These are phyloP conservation scores for Aspidiotus destructor DNA, from an alignment of 2,888 invertebrate genomes.

Conservation along the genomic window DNA sequence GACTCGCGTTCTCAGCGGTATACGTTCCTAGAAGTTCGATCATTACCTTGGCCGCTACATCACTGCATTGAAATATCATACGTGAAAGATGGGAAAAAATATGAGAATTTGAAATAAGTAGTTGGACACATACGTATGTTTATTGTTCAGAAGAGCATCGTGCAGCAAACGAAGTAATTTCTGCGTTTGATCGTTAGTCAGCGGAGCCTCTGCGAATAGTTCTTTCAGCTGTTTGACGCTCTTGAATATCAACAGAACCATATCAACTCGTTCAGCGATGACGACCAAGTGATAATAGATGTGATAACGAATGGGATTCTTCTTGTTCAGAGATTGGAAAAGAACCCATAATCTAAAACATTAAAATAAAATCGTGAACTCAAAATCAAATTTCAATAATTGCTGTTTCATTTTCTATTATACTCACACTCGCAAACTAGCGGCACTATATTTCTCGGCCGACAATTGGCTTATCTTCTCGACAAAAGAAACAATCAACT, in stretches of 20 bases:
- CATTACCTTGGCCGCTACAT: slow-evolving; percentile 92
- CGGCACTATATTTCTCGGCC: slow-evolving; percentile 64
- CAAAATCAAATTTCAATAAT: background rate
- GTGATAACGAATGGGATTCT: slow-evolving; percentile 76
- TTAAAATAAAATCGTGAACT: slow-evolving; percentile 9
- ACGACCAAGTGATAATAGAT: slow-evolving; percentile 86
- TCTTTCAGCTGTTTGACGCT: slow-evolving; percentile 73
- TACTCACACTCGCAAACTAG: slow-evolving; percentile 76
- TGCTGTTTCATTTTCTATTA: background rate
- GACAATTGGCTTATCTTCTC: slow-evolving; percentile 84
- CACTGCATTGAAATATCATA: slow-evolving; percentile 48
- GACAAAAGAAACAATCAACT: slow-evolving; percentile 80
- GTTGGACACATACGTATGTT: slow-evolving; percentile 56
- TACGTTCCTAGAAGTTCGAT: slow-evolving; percentile 92
- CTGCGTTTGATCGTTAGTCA: slow-evolving; percentile 82
- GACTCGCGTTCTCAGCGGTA: slow-evolving; percentile 91
- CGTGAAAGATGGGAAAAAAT: background rate
- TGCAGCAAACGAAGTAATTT: slow-evolving; percentile 79
- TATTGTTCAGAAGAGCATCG: slow-evolving; percentile 75
- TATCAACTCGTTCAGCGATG: slow-evolving; percentile 78
- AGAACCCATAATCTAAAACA: slow-evolving; percentile 69
- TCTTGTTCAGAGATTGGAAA: slow-evolving; percentile 80
- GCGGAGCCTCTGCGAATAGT: slow-evolving; percentile 68
- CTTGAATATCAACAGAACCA: slow-evolving; percentile 71
- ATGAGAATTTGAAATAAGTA: slow-evolving; percentile 5